Conservation (phyloP, 2,113 vertebrate species). For the Collichthys lucidus region DNA sequence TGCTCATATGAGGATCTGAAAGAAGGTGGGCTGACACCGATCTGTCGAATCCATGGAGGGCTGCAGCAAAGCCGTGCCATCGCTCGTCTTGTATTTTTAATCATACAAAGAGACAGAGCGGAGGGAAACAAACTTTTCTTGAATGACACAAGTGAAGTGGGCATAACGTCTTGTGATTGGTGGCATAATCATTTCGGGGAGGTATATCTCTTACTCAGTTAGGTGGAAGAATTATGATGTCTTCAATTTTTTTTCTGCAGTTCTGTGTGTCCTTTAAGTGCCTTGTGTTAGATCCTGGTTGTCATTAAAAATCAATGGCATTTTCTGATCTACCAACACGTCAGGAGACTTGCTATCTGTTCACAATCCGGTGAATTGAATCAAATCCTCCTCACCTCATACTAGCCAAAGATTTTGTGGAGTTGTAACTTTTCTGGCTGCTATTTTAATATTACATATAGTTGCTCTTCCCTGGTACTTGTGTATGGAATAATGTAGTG, state of each 20-base stretch:
- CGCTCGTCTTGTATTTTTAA: not conserved
- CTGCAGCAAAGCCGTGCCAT: not conserved
- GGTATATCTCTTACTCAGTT: not conserved
- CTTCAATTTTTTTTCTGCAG: conserved; percentile 8
- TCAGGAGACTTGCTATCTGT: not conserved
- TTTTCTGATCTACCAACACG: conserved; percentile 23
- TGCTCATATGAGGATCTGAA: conserved; percentile 81
- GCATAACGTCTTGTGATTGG: not conserved
- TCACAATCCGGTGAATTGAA: conserved; percentile 7
- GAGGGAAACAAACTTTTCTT: not conserved
- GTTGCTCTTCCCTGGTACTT: conserved; percentile 5
- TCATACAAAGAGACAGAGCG: not conserved
- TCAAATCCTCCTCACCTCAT: not conserved
- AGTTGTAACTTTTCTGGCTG: conserved; percentile 35
- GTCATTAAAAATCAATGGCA: conserved; percentile 24
- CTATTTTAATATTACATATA: conserved; percentile 25
- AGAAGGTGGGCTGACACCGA: not conserved
- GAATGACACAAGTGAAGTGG: conserved; percentile 5
- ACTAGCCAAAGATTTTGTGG: conserved; percentile 67
- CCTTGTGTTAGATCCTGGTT: conserved; percentile 50
- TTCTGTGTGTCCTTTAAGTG: conserved; percentile 48
- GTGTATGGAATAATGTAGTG: not conserved
- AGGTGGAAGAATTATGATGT: not conserved
- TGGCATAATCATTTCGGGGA: not conserved
- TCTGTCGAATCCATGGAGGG: not conserved